A percentile compares a stretch with the other conserved stretches of the same genome.
phyloP scores from a whole-genome alignment of 1,140 invertebrate genomes.

The Bombus waltoni region DNA sequence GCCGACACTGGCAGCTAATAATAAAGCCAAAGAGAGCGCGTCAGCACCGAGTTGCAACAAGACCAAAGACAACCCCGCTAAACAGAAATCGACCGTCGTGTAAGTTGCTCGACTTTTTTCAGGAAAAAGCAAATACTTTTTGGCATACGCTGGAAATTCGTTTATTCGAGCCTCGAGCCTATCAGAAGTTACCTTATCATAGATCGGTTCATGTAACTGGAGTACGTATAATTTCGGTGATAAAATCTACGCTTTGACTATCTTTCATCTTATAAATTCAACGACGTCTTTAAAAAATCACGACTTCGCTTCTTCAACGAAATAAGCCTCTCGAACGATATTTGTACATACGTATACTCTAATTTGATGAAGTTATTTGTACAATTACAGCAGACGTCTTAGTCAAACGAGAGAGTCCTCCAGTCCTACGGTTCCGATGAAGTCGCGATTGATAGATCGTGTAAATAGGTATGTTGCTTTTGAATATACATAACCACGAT shows the following conservation, averaged over 20 bases:
- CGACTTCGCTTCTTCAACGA: background rate
- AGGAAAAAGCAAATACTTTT: too few species aligned
- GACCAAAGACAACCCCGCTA: slow-evolving; percentile 40
- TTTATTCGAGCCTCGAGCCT: too few species aligned
- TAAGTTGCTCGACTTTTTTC: slow-evolving; percentile 44
- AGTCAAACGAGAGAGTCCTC: slow-evolving; percentile 50
- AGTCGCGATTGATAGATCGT: slow-evolving; percentile 65
- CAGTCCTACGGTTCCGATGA: slow-evolving; percentile 54
- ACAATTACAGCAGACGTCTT: slow-evolving; percentile 58
- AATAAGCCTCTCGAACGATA: background rate
- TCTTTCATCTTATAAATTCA: too few species aligned
- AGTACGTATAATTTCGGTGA: too few species aligned
- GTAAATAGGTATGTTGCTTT: slow-evolving; percentile 68
- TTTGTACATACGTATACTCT: background rate
- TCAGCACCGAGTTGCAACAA: slow-evolving; percentile 65
- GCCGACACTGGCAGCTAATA: slow-evolving; percentile 1
- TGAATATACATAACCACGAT: background rate
- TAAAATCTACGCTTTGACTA: too few species aligned
- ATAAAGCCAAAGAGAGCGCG: slow-evolving; percentile 61
- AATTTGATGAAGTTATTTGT: background rate
- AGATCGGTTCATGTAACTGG: too few species aligned
- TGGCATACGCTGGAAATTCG: too few species aligned
- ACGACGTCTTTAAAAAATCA: too few species aligned
- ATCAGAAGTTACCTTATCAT: too few species aligned
- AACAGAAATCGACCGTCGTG: slow-evolving; percentile 57